Base-by-base conservation (phyloP, 2,797 vertebrate species). In the Urophycis tenuis region DNA sequence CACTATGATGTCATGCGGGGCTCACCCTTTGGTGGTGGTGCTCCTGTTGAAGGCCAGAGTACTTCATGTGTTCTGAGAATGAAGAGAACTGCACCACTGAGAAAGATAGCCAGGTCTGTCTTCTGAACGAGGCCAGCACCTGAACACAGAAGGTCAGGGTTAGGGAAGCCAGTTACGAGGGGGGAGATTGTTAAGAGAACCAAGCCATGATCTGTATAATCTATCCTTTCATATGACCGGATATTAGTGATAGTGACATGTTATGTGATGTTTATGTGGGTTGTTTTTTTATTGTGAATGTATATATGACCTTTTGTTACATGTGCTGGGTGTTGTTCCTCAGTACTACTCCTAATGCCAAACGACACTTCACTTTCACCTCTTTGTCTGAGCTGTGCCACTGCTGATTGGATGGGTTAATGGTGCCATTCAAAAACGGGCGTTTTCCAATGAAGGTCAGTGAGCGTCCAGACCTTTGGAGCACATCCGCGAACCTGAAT, bases 341-440 rank as follows among this genome's bases (percentile, higher is more conserved):
- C 19, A 34, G 8, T 6, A 72, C 32, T 22, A 72, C 25, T n/a
- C 11, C 53, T 60, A 60, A 25, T 11, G 34, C 25, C 71, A 71
- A 36, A 25, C 22, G 2, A n/a, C 41, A 64, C 5, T 72, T n/a
- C 29, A 36, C 83, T 82, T 15, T 92, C 85, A 97, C 96, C 93
- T 96, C 91, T 88, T 92, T 92, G 89, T 97, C 93, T 71, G 93
- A 93, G 79, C 74, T 74, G 75, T 83, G 87, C 93, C 91, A 92
- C 73, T 85, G 83, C 83, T 90, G 91, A 77, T 89, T 87, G 90
- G 91, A 89, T 70, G 82, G 79, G 4, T 85, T 75, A 64, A 90
- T 80, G 1, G 30, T 72, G 5, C n/a, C n/a, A 85, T 22, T 88
- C 82, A 1, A n/a, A n/a, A n/a, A n/a, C n/a, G 80, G 83, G 3